These are phyloP conservation scores for Mellivora capensis DNA, from an alignment of 2,113 vertebrate genomes.

Conservation along the genomic window DNA sequence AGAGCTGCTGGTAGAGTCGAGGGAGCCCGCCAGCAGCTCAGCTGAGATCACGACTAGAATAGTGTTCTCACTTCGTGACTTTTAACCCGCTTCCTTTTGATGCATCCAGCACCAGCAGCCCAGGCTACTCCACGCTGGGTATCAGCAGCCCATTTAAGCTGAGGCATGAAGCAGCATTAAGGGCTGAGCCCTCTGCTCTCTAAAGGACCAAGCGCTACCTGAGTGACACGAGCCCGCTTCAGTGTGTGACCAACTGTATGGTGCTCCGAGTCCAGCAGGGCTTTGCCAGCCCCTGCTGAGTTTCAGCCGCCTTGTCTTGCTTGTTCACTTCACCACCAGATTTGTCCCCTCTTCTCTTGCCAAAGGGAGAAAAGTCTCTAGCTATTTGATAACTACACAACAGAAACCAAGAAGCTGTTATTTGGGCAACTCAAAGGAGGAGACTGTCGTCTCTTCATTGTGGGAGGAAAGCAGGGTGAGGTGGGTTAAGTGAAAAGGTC, in stretches of 20 bases:
- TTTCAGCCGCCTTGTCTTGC: not conserved
- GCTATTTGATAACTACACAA: not conserved
- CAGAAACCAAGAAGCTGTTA: slow-evolving; percentile 4
- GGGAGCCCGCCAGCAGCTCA: not conserved
- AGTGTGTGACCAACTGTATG: no score
- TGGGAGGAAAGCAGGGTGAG: not conserved
- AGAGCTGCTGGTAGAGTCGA: not conserved
- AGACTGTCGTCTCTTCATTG: not conserved
- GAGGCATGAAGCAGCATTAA: not conserved
- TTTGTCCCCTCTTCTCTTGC: not conserved
- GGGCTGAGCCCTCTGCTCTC: slow-evolving; percentile 5
- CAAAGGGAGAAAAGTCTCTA: not conserved
- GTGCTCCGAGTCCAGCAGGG: not conserved
- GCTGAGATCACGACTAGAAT: not conserved
- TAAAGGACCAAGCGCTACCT: not conserved
- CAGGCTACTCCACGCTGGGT: not conserved
- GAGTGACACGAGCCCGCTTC: not conserved
- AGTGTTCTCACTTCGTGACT: not conserved
- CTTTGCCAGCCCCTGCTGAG: not conserved
- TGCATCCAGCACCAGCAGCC: not conserved
- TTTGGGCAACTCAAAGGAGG: not conserved
- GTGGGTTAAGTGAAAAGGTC: not conserved
- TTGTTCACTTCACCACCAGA: slow-evolving; percentile 27
- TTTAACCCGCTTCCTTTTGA: not conserved
- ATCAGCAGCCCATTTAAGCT: not conserved